A percentile compares a stretch with the other conserved stretches of the same genome.
These are phyloP conservation scores for Cloeon dipterum DNA, from an alignment of 2,888 invertebrate species.

Conservation along the genomic window DNA sequence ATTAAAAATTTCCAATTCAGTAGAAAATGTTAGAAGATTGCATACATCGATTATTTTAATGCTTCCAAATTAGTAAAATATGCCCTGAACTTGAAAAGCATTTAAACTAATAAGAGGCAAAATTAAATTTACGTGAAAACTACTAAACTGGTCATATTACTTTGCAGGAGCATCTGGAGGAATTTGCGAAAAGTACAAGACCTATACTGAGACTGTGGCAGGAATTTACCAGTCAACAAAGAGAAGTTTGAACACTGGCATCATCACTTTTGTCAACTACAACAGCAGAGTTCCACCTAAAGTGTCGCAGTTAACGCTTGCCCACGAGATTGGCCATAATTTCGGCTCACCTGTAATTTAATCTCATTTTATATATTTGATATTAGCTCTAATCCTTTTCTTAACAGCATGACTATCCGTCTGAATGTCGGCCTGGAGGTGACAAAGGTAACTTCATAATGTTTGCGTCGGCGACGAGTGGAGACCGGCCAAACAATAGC, in stretches of 20 bases:
- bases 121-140: no score
- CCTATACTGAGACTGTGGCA: slow-evolving; percentile 86
- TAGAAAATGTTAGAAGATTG: no score
- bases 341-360: slow-evolving; percentile 91
- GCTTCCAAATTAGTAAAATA: no score
- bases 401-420: slow-evolving; percentile 74
- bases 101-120: no score
- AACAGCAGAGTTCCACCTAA: slow-evolving; percentile 91
- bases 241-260: slow-evolving; percentile 90
- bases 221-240: slow-evolving; percentile 87
- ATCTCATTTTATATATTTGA: background rate
- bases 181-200: slow-evolving; percentile 94
- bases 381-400: background rate
- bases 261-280: slow-evolving; percentile 97
- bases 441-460: slow-evolving; percentile 93
- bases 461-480: slow-evolving; percentile 98
- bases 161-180: slow-evolving; percentile 87
- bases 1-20: background rate
- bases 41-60: no score
- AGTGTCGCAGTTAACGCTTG: slow-evolving; percentile 90
- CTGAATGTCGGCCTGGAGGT: slow-evolving; percentile 76
- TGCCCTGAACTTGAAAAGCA: background rate
- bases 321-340: slow-evolving; percentile 97
- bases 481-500: slow-evolving; percentile 93
- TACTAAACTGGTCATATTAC: background rate